phyloP scores from a whole-genome alignment of 2,888 invertebrate species.

The Parnassius glacialis region DNA sequence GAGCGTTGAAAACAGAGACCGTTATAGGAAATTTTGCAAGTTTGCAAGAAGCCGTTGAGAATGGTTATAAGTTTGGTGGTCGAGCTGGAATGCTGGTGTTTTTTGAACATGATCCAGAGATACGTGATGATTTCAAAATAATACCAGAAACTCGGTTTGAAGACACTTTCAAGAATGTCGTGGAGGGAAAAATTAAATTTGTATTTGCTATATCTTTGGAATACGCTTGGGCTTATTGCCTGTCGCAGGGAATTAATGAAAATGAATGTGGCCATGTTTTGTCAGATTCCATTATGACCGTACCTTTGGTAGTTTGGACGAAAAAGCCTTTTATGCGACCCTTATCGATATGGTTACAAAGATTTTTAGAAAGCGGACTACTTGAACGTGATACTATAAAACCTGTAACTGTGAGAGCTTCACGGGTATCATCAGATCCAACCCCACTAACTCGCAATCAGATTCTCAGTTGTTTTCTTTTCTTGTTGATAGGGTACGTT shows the following conservation, averaged over 20 bases:
- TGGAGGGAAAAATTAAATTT: slow-evolving; percentile 51
- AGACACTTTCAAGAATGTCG: slow-evolving; percentile 47
- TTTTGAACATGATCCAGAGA: slow-evolving; percentile 57
- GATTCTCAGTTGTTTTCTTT: slow-evolving; percentile 52
- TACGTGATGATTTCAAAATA: slow-evolving; percentile 48
- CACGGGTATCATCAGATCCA: slow-evolving; percentile 40
- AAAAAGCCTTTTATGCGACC: slow-evolving; percentile 48
- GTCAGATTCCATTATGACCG: slow-evolving; percentile 58
- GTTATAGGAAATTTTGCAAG: slow-evolving; percentile 51
- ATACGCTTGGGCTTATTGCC: slow-evolving; percentile 56
- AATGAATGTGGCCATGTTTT: slow-evolving; percentile 59
- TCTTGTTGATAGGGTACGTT: slow-evolving; percentile 47
- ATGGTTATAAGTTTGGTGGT: slow-evolving; percentile 57
- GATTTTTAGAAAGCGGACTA: slow-evolving; percentile 57
- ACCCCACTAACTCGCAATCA: slow-evolving; percentile 53
- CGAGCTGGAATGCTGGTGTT: slow-evolving; percentile 51
- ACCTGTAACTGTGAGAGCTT: slow-evolving; percentile 27
- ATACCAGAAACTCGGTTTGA: slow-evolving; percentile 55
- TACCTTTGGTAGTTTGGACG: slow-evolving; percentile 63
- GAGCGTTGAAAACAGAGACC: slow-evolving; percentile 58
- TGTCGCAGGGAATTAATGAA: slow-evolving; percentile 51
- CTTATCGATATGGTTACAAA: slow-evolving; percentile 51
- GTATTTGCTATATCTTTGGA: slow-evolving; percentile 59
- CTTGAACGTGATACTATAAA: slow-evolving; percentile 44
- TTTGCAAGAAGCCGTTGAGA: slow-evolving; percentile 49